Conservation (phyloP, 2,797 vertebrate species). For the Muscicapa striata region DNA sequence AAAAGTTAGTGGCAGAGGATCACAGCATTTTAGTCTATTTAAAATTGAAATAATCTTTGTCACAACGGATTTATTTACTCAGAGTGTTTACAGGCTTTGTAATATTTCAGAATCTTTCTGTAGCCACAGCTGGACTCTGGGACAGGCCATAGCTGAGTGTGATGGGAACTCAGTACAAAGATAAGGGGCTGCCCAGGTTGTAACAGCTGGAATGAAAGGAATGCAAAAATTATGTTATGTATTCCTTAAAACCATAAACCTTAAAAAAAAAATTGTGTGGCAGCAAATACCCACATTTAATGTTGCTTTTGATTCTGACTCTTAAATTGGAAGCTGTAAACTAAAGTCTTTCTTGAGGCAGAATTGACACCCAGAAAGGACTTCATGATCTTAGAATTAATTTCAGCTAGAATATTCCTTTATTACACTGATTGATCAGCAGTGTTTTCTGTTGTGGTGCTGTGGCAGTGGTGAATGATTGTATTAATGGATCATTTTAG, state of each 20-base stretch:
- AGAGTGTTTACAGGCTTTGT: background rate
- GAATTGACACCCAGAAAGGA: background rate
- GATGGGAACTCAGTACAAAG: background rate
- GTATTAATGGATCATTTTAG: background rate
- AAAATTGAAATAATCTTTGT: background rate
- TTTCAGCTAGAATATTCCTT: background rate
- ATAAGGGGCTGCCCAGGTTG: background rate
- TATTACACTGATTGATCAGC: background rate
- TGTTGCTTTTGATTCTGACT: background rate
- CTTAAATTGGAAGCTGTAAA: background rate
- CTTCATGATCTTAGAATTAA: background rate
- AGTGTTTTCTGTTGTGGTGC: background rate
- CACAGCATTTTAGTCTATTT: background rate
- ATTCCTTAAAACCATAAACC: background rate
- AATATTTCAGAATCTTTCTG: background rate
- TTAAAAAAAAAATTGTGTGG: background rate
- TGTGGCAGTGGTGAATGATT: background rate
- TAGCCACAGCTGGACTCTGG: background rate
- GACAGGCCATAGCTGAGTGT: background rate
- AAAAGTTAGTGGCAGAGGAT: background rate
- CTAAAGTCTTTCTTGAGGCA: background rate
- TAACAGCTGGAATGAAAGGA: background rate
- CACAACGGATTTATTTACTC: background rate
- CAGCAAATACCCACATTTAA: fast-evolving
- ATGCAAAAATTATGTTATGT: background rate